Base-by-base conservation (phyloP, 2,888 invertebrate species). In the Caenorhabditis sulstoni region DNA sequence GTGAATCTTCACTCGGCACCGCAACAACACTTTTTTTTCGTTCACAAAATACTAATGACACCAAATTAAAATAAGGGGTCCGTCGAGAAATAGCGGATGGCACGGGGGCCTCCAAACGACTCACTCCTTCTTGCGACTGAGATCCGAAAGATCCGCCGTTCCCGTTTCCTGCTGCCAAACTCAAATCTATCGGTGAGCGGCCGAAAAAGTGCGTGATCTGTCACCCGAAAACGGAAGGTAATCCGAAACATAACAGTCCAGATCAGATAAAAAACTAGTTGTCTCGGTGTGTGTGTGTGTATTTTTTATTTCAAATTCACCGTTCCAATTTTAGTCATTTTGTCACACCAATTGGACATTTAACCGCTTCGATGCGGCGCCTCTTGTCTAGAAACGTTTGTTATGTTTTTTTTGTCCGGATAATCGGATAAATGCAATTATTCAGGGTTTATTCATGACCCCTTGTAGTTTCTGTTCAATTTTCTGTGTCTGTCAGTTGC, bases 371-470 rank as follows among this genome's bases (percentile, higher is more conserved):
- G 50, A 55, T 8, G 29, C 29, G 29, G 29, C 29, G 29, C 29
- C 29, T 29, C 4, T 29, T 4, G 55, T 66, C 75, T 75, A 59
- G 59, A 66, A 55, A 41, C 7, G 3, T 66, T 67, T 67, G 67
- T 75, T 55, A 61, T 67, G 52, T 68, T 70, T 68, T 68, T 58
- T 58, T 49, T 29, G 7, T 62, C 49, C 45, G 59, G 49, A 29
- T 80, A 82, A 82, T 82, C 82, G 82, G 82, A 80, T 79, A 76
- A 82, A 71, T 75, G 78, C 82, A 82, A 82, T 82, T 82, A 82
- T 82, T 78, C 78, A 80, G 82, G 82, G 80, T 74, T 82, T 80
- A 82, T 80, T 76, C 78, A 82, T 81, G 81, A 70, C 61, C 53
- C 61, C 37, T 35, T 29, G 29, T 57, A 55, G 29, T 64, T 29